Evolutionary conservation across 2,797 vertebrate genomes (phyloP).

Genomic region (Neosilurus hyrtlii): DNA sequence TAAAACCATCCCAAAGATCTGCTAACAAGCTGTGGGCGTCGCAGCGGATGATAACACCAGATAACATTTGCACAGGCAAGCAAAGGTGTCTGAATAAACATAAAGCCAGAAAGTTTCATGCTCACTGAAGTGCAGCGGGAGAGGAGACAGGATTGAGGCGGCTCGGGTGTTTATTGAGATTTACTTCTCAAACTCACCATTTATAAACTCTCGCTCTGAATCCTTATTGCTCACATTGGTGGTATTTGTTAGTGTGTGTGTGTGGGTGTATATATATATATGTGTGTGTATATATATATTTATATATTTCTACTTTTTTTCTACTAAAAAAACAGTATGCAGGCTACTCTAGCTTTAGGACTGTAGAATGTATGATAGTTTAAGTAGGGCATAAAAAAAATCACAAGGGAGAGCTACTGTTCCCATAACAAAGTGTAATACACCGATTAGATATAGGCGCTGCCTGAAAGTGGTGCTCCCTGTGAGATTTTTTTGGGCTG

Average conservation of each 20-base stretch:
- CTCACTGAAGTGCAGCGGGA: conserved; percentile 52
- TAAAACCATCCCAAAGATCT: conserved; percentile 63
- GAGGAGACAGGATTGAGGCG: conserved; percentile 3
- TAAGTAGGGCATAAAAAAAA: not conserved
- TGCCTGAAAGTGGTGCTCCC: no score
- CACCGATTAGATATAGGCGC: no score
- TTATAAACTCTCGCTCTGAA: not conserved
- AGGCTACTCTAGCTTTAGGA: not conserved
- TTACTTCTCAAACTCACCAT: not conserved
- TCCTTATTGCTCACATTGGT: not conserved
- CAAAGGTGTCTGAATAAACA: conserved; percentile 60
- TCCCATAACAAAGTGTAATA: no score
- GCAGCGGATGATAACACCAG: conserved; percentile 62
- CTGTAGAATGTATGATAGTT: not conserved
- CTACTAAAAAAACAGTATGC: no score
- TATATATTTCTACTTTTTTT: no score
- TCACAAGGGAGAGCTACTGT: not conserved
- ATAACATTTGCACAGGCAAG: conserved; percentile 63
- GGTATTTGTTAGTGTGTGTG: no score
- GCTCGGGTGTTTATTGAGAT: not conserved
- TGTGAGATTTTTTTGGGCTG: no score
- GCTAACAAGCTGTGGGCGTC: conserved; percentile 60
- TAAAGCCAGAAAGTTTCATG: conserved; percentile 55
- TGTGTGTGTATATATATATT: no score
- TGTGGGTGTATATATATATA: no score